Evolutionary conservation across 2,888 invertebrate species (phyloP).

Genomic region (Erynnis tages): DNA sequence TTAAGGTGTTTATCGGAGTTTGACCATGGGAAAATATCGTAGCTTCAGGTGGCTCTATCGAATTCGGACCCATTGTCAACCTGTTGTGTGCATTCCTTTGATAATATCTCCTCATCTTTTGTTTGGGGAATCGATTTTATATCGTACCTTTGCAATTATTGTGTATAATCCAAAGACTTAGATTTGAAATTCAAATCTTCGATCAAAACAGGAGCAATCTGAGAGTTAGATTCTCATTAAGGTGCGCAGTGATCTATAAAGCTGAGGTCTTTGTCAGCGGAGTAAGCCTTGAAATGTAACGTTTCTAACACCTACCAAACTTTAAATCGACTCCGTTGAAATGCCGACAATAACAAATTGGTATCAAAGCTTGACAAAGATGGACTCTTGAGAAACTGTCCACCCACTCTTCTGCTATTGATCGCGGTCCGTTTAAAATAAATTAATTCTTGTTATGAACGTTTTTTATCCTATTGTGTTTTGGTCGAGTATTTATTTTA

Average conservation of each 20-base stretch:
- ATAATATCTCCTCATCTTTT: conserved; percentile 60
- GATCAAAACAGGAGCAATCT: conserved; percentile 5
- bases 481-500: conserved; percentile 68
- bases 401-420: conserved; percentile 78
- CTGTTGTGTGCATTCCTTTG: conserved; percentile 54
- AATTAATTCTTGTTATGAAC: conserved; percentile 80
- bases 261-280: conserved; percentile 21
- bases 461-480: conserved; percentile 75
- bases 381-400: conserved; percentile 79
- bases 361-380: conserved; percentile 80
- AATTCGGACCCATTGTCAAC: conserved; percentile 65
- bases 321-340: conserved; percentile 74
- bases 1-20: conserved; percentile 73
- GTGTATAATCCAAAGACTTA: conserved; percentile 10
- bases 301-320: conserved; percentile 66
- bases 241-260: conserved; percentile 25
- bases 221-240: conserved; percentile 21
- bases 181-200: conserved; percentile 16
- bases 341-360: conserved; percentile 78
- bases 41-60: conserved; percentile 75
- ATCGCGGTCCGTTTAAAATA: conserved; percentile 73
- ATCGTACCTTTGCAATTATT: conserved; percentile 19
- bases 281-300: conserved; percentile 30
- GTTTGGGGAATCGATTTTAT: conserved; percentile 41
- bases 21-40: conserved; percentile 80